Conservation (phyloP, 2,888 invertebrate genomes). For the Drosophila acutilabella region DNA sequence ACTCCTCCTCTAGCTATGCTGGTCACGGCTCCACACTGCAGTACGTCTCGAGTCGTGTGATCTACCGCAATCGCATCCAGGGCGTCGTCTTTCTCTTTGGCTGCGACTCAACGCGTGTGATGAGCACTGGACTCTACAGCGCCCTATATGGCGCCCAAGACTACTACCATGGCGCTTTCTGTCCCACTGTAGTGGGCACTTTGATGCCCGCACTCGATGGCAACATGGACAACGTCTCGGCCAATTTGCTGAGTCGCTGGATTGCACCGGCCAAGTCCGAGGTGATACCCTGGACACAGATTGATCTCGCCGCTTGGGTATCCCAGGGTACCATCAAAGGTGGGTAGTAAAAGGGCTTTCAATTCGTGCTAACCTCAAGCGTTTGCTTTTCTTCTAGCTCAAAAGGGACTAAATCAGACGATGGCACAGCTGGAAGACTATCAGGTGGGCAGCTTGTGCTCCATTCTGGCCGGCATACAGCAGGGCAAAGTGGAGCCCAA, state of each 20-base stretch:
- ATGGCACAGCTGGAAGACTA: slow-evolving; percentile 53
- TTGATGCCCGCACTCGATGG: slow-evolving; percentile 86
- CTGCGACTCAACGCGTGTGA: slow-evolving; percentile 86
- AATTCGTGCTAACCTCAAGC: not conserved
- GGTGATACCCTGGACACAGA: slow-evolving; percentile 85
- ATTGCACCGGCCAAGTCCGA: slow-evolving; percentile 81
- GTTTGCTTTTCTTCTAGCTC: not conserved
- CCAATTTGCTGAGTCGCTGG: slow-evolving; percentile 86
- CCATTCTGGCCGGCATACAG: slow-evolving; percentile 71
- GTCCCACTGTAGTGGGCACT: slow-evolving; percentile 86
- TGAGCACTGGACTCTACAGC: slow-evolving; percentile 85
- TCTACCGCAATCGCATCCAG: slow-evolving; percentile 86
- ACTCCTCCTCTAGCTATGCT: slow-evolving; percentile 86
- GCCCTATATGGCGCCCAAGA: slow-evolving; percentile 85
- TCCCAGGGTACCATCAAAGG: slow-evolving; percentile 80
- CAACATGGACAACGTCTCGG: slow-evolving; percentile 86
- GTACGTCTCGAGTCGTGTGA: slow-evolving; percentile 86
- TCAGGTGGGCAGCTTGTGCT: slow-evolving; percentile 75
- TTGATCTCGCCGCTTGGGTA: slow-evolving; percentile 85
- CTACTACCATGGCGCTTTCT: slow-evolving; percentile 85
- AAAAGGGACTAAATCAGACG: slow-evolving; percentile 10
- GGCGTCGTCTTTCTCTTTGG: slow-evolving; percentile 89
- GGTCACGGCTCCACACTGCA: slow-evolving; percentile 90
- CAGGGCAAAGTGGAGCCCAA: slow-evolving; percentile 69
- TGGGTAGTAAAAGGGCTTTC: slow-evolving; percentile 26